A percentile compares a stretch with the other conserved stretches of the same genome.
phyloP scores from a whole-genome alignment of 1,140 invertebrate species.

The Drosophila lacteicornis region DNA sequence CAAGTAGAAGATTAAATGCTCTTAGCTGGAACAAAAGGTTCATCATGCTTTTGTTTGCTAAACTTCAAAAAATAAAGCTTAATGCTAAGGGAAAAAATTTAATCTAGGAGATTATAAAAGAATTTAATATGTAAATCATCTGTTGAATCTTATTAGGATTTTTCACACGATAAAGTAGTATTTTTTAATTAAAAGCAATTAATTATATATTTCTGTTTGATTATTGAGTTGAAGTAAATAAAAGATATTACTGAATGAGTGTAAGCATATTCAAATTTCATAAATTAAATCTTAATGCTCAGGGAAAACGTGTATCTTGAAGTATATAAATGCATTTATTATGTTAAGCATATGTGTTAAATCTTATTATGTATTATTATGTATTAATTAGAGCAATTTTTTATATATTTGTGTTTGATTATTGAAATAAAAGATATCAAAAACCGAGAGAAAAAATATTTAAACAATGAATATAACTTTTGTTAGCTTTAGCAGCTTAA shows the following conservation, averaged over 20 bases:
- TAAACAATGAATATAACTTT: neutral
- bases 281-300: too few relatives aligned
- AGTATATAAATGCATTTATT: too few relatives aligned
- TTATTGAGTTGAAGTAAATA: neutral
- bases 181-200: too few relatives aligned
- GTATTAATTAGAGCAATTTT: too few relatives aligned
- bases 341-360: too few relatives aligned
- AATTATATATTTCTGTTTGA: too few relatives aligned
- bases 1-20: constrained; percentile 12
- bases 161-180: too few relatives aligned
- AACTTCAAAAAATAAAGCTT: neutral
- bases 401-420: too few relatives aligned
- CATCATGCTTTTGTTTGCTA: neutral
- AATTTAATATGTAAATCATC: neutral
- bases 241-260: too few relatives aligned
- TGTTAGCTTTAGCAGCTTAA: neutral
- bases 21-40: neutral
- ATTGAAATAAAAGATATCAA: neutral
- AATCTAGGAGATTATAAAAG: neutral
- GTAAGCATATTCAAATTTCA: too few relatives aligned
- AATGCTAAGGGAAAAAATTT: neutral
- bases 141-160: neutral
- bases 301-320: too few relatives aligned
- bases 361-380: too few relatives aligned
- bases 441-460: neutral